A percentile compares a stretch with the other conserved stretches of the same genome.
Conservation (phyloP, 1,140 invertebrate species). For the Diachasma alloeum region DNA sequence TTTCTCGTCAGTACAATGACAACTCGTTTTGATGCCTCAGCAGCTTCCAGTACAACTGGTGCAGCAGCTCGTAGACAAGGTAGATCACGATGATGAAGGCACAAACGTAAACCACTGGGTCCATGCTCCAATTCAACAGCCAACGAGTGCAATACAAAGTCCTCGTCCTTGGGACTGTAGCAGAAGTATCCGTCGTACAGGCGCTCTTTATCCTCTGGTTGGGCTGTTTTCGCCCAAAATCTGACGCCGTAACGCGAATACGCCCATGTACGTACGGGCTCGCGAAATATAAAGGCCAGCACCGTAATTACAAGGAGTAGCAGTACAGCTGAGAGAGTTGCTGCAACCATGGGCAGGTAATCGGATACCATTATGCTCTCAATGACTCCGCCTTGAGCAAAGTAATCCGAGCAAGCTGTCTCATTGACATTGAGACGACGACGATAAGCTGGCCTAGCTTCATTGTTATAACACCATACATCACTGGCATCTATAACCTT, state of each 20-base stretch:
- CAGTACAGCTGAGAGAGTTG: conserved; percentile 77
- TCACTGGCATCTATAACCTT: conserved; percentile 81
- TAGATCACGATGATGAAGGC: conserved; percentile 85
- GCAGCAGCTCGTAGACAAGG: conserved; percentile 79
- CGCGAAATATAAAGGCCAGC: conserved; percentile 83
- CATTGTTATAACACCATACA: conserved; percentile 82
- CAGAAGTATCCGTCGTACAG: conserved; percentile 92
- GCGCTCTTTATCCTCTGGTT: conserved; percentile 78
- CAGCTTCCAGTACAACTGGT: conserved; percentile 83
- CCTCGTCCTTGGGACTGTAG: conserved; percentile 92
- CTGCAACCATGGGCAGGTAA: conserved; percentile 84
- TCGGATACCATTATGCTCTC: conserved; percentile 84
- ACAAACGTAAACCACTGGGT: conserved; percentile 77
- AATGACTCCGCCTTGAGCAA: conserved; percentile 81
- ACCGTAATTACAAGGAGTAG: conserved; percentile 78
- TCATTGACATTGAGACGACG: conserved; percentile 82
- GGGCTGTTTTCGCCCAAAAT: conserved; percentile 67
- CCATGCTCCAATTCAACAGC: conserved; percentile 85
- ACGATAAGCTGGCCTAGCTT: conserved; percentile 74
- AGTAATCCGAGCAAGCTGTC: conserved; percentile 84
- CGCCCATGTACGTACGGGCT: conserved; percentile 85
- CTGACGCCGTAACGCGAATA: conserved; percentile 87
- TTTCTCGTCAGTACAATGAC: conserved; percentile 83
- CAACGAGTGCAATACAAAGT: conserved; percentile 85
- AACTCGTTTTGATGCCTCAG: conserved; percentile 83